Base-by-base conservation (phyloP, 2,888 invertebrate species). In the Dendrolimus pini region DNA sequence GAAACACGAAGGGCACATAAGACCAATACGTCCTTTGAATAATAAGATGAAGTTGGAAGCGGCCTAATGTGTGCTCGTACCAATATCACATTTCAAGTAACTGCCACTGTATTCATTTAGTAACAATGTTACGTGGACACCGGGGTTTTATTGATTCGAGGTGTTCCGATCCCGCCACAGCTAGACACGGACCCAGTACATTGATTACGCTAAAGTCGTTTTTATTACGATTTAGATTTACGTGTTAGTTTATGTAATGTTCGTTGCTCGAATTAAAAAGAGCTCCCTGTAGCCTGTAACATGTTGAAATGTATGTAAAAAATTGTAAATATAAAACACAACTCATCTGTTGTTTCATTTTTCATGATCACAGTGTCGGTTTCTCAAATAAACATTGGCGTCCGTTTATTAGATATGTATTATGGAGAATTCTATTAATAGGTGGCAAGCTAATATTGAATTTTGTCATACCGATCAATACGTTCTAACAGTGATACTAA, bases 181-280 rank as follows among this genome's bases (percentile, higher is more conserved):
- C 73, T 68, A 72, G 77, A 69, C 72, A 79, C 78, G 82, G 81
- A 78, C 80, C 77, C 80, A 79, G 82, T 87, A 86, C 82, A 84
- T 83, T 82, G 82, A 85, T 84, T 85, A 81, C 77, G 80, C 82
- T 79, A 79, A n/a, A 75, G 83, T 82, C 83, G 84, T 85, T 89
- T 88, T 89, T 89, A 89, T 89, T 88, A 85, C 88, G 79, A 82
- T 82, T 85, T 88, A 89, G 90, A 89, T 89, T 86, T 83, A 90
- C 82, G 87, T 90, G 89, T 89, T 89, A 89, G 89, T 87, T 85
- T 83, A 89, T 87, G 88, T 89, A 89, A 89, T 89, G 89, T 89
- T 89, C 90, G 89, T 89, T 86, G 90, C 89, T 90, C 89, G 89
- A 89, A 89, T 89, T 85, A 89, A 89, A 90, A 89, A 84, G 90